Evolutionary conservation across 2,113 vertebrate species (phyloP), one percentile per base, ranked within the genome.

Genomic region (Hucho hucho): DNA sequence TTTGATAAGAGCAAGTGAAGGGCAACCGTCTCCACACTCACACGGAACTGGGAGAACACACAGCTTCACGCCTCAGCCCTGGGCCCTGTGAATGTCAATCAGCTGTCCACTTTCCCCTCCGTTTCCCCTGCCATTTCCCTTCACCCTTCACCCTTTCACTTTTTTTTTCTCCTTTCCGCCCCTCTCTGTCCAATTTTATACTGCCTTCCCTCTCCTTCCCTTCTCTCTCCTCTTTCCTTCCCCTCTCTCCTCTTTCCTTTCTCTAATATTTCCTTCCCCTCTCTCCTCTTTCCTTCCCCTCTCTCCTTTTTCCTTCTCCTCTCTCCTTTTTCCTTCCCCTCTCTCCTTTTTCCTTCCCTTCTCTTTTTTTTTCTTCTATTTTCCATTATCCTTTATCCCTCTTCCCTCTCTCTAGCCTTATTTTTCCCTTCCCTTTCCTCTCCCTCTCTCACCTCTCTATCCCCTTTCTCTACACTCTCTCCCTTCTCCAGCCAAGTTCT

Each of bases 31-130:
- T 25, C 32, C 37, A 65, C 47, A 72, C 14, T 66, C 37, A 20
- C 9, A 64, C 5, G 46, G 22, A 12, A 3, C 71, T 66, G 29
- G 12, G 14, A 43, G 58, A 61, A 79, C 24, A 46, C 47, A 73
- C 59, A 69, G 28, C 75, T 73, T 66, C 47, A 64, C 20, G 58
- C 65, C 68, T 25, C 64, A 59, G 58, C 58, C 49, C 66, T 11
- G 37, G 65, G 66, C 72, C 69, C 53, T 67, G 73, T 63, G 65
- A 70, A 75, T 80, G 73, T 74, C 75, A 73, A 78, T 78, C 53
- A 76, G 64, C 59, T 43, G 4, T 47, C n/a, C 22, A 47, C 1
- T 3, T 24, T 24, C 1, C 37, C 20, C 43, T 25, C 32, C n/a
- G 2, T 6, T 67, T 16, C 12, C 22, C 4, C 22, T 22, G 18